Percentiles rank a stretch among this genome's conserved stretches.
Evolutionary conservation across 2,888 invertebrate genomes (phyloP).

Genomic region (Cryptosula pallasiana): DNA sequence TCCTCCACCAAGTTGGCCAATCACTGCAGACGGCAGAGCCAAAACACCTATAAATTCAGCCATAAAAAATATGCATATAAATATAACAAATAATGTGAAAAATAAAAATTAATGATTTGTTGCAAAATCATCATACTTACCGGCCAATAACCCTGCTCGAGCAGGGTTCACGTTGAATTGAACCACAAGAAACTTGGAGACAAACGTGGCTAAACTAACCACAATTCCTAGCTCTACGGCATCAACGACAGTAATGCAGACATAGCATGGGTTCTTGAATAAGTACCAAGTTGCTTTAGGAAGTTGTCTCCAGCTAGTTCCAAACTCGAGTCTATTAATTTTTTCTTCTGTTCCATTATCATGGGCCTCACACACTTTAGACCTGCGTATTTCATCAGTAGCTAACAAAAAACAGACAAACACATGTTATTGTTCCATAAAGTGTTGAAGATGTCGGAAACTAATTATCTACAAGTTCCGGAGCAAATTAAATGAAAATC

Average conservation of each 20-base stretch:
- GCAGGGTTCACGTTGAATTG: slow-evolving; percentile 29
- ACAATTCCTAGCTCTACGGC: slow-evolving; percentile 29
- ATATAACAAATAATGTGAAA: no score
- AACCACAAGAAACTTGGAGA: slow-evolving; percentile 31
- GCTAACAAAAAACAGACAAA: no score
- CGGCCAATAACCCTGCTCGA: slow-evolving; percentile 30
- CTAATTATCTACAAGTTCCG: no score
- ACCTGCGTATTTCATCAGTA: slow-evolving; percentile 27
- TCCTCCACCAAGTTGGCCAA: background rate
- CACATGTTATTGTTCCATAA: no score
- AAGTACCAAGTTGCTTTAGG: slow-evolving; percentile 18
- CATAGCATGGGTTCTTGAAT: slow-evolving; percentile 30
- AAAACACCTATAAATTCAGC: background rate
- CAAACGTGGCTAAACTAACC: slow-evolving; percentile 31
- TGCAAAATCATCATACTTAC: slow-evolving; percentile 29
- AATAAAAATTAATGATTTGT: no score
- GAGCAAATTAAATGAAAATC: no score
- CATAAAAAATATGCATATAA: no score
- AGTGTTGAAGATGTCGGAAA: no score
- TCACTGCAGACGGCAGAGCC: background rate
- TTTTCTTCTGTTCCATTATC: slow-evolving; percentile 26
- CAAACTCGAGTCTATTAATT: background rate
- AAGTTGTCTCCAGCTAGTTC: background rate
- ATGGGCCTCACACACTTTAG: slow-evolving; percentile 28
- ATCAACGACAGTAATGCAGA: slow-evolving; percentile 29